Conservation (phyloP, 1,140 invertebrate species). For the Mamestra configurata region DNA sequence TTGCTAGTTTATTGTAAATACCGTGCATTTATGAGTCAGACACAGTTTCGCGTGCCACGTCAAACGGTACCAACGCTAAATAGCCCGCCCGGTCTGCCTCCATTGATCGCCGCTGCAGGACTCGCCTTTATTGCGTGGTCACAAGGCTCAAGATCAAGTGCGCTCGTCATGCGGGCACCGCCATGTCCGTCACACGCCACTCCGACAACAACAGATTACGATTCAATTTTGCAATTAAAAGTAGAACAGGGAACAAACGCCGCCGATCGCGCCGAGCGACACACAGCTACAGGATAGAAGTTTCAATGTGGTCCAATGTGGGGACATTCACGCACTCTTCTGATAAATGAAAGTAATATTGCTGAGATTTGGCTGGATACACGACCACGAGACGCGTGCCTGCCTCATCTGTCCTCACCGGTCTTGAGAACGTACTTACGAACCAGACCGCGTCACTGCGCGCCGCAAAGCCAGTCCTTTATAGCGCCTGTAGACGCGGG, state of each 20-base stretch:
- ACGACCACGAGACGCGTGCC: no score
- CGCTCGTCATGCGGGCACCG: background rate
- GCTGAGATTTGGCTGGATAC: no score
- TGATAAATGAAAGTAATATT: no score
- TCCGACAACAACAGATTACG: constrained; percentile 32
- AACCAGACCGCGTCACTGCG: no score
- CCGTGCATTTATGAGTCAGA: background rate
- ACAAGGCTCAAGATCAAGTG: background rate
- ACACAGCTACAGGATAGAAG: background rate
- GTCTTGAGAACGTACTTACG: no score
- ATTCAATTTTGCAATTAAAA: constrained; percentile 47
- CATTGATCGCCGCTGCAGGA: background rate
- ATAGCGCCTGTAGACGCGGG: no score
- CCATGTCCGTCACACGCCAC: constrained; percentile 2
- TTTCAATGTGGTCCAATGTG: background rate
- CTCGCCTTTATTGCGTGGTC: background rate
- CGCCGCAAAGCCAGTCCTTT: no score
- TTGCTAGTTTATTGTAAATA: background rate
- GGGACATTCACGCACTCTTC: background rate
- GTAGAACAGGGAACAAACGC: background rate
- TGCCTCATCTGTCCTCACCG: no score
- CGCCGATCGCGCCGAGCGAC: background rate
- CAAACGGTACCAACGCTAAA: background rate
- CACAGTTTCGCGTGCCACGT: background rate
- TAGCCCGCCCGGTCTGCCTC: background rate